Conservation (phyloP, 92 coral and sea anemone genomes). For the Porites rus region DNA sequence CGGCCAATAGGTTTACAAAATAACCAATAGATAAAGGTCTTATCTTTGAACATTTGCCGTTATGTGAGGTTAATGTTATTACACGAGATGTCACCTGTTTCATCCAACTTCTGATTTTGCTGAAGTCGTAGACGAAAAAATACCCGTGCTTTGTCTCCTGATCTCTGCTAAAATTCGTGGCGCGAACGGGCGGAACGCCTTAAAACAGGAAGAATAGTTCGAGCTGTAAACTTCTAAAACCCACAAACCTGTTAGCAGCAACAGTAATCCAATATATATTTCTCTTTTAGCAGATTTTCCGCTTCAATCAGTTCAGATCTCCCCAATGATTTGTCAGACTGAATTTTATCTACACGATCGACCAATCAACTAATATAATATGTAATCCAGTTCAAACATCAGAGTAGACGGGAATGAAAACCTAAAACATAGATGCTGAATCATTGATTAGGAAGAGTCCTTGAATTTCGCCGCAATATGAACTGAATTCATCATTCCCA, state of each 20-base stretch:
- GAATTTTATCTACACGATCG: background rate
- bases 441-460: background rate
- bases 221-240: background rate
- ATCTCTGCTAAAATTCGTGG: background rate
- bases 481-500: background rate
- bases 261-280: background rate
- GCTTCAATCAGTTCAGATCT: background rate
- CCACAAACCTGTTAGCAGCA: conserved; percentile 8
- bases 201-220: background rate
- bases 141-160: background rate
- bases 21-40: background rate
- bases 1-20: conserved; percentile 1
- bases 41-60: conserved; percentile 5
- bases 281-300: background rate
- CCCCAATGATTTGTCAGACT: background rate
- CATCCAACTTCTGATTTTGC: background rate
- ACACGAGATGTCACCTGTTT: conserved; percentile 3
- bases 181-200: background rate
- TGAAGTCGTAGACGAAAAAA: background rate
- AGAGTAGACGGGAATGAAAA: background rate
- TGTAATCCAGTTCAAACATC: background rate
- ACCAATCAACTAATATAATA: conserved; percentile 24
- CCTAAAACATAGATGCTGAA: background rate
- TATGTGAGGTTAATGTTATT: background rate
- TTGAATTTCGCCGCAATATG: background rate